phyloP scores from a whole-genome alignment of 2,888 invertebrate genomes.

The Volucella inflata region DNA sequence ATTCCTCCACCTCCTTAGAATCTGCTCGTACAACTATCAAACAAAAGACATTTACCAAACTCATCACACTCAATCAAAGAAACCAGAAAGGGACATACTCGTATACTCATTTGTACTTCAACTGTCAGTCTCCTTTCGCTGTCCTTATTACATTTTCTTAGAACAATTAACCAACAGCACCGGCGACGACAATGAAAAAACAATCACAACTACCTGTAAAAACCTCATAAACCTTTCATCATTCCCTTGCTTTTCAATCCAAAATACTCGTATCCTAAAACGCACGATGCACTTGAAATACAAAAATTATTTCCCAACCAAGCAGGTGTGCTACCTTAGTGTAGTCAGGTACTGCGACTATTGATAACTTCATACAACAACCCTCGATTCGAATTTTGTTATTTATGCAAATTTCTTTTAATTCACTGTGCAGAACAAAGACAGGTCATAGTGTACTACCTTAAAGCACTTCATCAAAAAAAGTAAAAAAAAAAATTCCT shows the following conservation, averaged over 20 bases:
- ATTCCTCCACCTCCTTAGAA: constrained; percentile 13
- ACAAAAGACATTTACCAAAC: constrained; percentile 34
- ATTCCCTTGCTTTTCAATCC: not conserved
- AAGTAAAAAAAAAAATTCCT: not conserved
- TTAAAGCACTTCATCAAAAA: constrained; percentile 52
- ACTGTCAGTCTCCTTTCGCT: constrained; percentile 6
- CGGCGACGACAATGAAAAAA: not conserved
- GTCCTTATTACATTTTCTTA: constrained; percentile 32
- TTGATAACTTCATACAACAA: not conserved
- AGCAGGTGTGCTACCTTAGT: constrained; percentile 39
- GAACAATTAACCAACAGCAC: constrained; percentile 42
- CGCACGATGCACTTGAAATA: constrained; percentile 26
- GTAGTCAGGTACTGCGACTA: too few species aligned
- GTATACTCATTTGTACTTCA: constrained; percentile 12
- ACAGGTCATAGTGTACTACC: constrained; percentile 55
- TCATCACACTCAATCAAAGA: constrained; percentile 63
- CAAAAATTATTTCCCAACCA: constrained; percentile 1
- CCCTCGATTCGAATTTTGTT: constrained; percentile 7
- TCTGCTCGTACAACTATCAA: constrained; percentile 2
- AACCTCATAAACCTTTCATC: constrained; percentile 19
- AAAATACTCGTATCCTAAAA: not conserved
- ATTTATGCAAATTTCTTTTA: constrained; percentile 43
- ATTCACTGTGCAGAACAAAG: constrained; percentile 40
- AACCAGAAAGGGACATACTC: constrained; percentile 7
- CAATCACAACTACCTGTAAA: constrained; percentile 48